Evolutionary conservation across 2,888 invertebrate species (phyloP).

Genomic region (Melieria omissa): DNA sequence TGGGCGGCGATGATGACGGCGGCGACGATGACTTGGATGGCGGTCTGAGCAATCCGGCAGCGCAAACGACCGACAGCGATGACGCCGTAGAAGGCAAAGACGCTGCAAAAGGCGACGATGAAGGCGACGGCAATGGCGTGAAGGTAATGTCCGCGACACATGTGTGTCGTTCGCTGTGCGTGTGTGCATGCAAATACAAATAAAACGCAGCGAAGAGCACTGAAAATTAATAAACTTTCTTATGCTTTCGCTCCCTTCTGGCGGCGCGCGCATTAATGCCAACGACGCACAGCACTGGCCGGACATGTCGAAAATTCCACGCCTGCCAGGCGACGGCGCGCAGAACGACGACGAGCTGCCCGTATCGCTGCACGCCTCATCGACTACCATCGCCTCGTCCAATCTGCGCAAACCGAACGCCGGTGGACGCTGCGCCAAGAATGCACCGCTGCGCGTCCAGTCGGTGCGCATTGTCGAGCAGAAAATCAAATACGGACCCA

Average conservation of each 20-base stretch:
- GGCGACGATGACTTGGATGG: conserved; percentile 36
- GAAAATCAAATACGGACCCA: conserved; percentile 55
- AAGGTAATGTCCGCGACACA: conserved; percentile 53
- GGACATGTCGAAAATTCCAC: conserved; percentile 65
- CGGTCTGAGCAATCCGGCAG: conserved; percentile 54
- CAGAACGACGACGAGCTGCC: conserved; percentile 57
- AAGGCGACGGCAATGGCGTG: conserved; percentile 27
- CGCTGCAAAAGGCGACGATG: conserved; percentile 43
- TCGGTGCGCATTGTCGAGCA: conserved; percentile 64
- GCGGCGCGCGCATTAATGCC: neutral
- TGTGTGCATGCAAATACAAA: neutral
- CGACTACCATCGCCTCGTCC: conserved; percentile 52
- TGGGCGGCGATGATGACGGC: neutral
- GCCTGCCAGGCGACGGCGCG: conserved; percentile 64
- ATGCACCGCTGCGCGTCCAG: conserved; percentile 60
- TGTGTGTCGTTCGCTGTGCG: neutral
- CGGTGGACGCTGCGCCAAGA: conserved; percentile 48
- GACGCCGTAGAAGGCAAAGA: conserved; percentile 42
- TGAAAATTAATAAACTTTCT: neutral
- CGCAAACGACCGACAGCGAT: conserved; percentile 52
- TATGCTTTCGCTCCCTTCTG: neutral
- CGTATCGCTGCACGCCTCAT: conserved; percentile 28
- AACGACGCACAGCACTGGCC: conserved; percentile 42
- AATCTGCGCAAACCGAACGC: conserved; percentile 54
- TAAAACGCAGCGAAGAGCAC: too few relatives aligned